Evolutionary conservation across 2,888 invertebrate species (phyloP).

Genomic region (Siphonodentalium dalli): DNA sequence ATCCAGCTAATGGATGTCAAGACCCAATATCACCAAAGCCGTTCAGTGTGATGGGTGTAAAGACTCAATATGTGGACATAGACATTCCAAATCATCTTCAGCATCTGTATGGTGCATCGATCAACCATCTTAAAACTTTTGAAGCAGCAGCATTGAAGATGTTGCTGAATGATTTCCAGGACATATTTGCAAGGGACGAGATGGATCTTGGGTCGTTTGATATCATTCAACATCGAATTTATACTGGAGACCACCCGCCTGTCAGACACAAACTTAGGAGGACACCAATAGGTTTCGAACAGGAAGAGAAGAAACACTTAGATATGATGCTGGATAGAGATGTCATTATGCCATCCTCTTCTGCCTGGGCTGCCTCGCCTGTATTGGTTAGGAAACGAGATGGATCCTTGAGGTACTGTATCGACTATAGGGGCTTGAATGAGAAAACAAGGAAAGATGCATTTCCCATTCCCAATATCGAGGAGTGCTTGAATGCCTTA

Average conservation of each 20-base stretch:
- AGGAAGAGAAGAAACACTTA: constrained; percentile 7
- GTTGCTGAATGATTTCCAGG: too few relatives aligned
- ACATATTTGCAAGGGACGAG: too few relatives aligned
- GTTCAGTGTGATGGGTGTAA: too few relatives aligned
- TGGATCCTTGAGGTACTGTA: not conserved
- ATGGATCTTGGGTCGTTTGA: too few relatives aligned
- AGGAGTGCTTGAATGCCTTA: not conserved
- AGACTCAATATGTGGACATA: too few relatives aligned
- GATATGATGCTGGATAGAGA: not conserved
- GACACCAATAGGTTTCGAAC: constrained; percentile 7
- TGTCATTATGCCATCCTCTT: not conserved
- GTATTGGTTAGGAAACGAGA: constrained; percentile 7
- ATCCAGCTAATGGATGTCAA: too few relatives aligned
- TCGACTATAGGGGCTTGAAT: constrained; percentile 5
- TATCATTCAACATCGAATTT: too few relatives aligned
- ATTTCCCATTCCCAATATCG: constrained; percentile 5
- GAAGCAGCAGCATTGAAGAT: too few relatives aligned
- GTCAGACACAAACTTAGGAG: constrained; percentile 6
- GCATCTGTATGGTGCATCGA: too few relatives aligned
- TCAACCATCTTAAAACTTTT: too few relatives aligned
- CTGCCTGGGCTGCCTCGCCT: constrained; percentile 1
- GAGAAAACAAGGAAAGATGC: constrained; percentile 4
- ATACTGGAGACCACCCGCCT: constrained; percentile 1
- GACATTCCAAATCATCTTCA: too few relatives aligned
- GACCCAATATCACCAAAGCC: too few relatives aligned